Conservation (phyloP, 1,140 invertebrate genomes). For the Parapsyche elsis region DNA sequence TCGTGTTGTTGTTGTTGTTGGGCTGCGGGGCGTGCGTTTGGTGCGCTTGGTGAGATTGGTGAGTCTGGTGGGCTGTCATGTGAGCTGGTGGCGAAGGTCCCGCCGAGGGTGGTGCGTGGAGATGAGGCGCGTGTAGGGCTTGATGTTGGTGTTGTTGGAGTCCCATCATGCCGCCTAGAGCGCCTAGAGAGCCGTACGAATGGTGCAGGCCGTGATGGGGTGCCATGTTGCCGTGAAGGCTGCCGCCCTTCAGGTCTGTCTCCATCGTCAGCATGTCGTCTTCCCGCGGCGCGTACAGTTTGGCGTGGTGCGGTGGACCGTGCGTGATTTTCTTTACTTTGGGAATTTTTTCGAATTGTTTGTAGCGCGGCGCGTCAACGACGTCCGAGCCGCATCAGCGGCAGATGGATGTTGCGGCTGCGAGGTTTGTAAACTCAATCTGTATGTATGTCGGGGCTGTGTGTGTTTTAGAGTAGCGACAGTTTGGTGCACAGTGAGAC, state of each 20-base stretch:
- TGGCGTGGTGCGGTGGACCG: constrained; percentile 60
- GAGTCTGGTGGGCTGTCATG: constrained; percentile 68
- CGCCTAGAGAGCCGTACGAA: constrained; percentile 75
- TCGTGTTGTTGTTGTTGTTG: constrained; percentile 78
- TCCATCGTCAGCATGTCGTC: constrained; percentile 90
- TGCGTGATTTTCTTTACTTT: constrained; percentile 60
- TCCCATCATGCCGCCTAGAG: constrained; percentile 75
- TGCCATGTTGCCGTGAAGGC: constrained; percentile 81
- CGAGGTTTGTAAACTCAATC: too few relatives aligned
- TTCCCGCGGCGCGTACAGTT: constrained; percentile 77
- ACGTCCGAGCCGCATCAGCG: constrained; percentile 58
- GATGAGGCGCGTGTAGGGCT: constrained; percentile 69
- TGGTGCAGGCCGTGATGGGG: constrained; percentile 79
- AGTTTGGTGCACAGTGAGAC: constrained; percentile 58
- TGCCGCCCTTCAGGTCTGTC: constrained; percentile 86
- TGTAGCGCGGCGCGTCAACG: constrained; percentile 58
- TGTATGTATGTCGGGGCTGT: too few relatives aligned
- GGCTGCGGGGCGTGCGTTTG: constrained; percentile 68
- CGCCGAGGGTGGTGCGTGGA: constrained; percentile 64
- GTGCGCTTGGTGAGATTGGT: constrained; percentile 64
- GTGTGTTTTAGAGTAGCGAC: too few relatives aligned
- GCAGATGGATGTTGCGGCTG: constrained; percentile 55
- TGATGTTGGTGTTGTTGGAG: constrained; percentile 73
- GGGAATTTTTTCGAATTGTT: constrained; percentile 53
- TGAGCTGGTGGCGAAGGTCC: constrained; percentile 58